Evolutionary conservation across 2,888 invertebrate genomes (phyloP), one percentile per base, ranked within the genome.

Genomic region (Drosophila kanekoi): DNA sequence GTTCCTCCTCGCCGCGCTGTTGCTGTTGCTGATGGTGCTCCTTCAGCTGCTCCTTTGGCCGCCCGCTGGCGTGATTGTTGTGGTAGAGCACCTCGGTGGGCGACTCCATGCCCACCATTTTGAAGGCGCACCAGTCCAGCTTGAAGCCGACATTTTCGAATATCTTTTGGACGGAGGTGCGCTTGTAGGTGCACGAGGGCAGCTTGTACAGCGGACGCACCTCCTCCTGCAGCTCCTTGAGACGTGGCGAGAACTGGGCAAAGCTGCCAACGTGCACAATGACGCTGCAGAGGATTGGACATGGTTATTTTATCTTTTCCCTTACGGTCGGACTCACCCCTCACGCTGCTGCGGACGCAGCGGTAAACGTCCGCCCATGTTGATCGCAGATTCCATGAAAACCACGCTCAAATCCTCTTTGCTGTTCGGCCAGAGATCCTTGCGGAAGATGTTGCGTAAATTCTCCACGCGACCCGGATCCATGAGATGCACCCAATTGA

Each of bases 81-180:
- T 92, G 92, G 48, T 90, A 92, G 9, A 91, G 78, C 38, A 92
- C 90, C 69, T 92, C 92, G 1, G 92, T 91, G 48, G 90, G 90
- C 9, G 92, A 87, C 33, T 91, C 92, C 8, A 89, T 80, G 6
- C 94, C 92, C 89, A 97, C 96, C 94, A 98, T 93, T 92, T 95
- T 94, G 91, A 98, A 98, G 54, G 95, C 95, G 88, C 98, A 98
- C 98, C 98, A 98, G 91, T 98, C 98, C 14, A 98, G 92, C 35
- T 95, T 94, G 84, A 97, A 95, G 0, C 95, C 95, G 9, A 95
- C 95, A 67, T 96, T 95, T 72, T 97, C 94, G 91, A 98, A 98
- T 64, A 95, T 93, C 79, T 96, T 94, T 90, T 98, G 97, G 0
- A 97, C 96, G 0, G 96, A 96, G 0, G 97, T 97, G 64, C 96